Conservation (phyloP, 1,140 invertebrate genomes). For the Scaptomyza pallida region DNA sequence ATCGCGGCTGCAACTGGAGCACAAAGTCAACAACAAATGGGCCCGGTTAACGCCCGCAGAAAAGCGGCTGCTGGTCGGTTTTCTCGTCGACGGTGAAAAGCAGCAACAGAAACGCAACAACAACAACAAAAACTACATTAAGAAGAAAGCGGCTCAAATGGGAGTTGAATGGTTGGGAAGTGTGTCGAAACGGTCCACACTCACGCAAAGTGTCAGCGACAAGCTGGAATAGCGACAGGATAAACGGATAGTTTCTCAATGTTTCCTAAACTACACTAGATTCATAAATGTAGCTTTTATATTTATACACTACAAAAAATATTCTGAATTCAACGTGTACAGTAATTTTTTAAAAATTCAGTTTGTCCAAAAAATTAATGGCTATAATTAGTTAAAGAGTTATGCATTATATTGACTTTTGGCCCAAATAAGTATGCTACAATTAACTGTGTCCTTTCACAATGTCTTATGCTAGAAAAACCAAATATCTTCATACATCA, state of each 20-base stretch:
- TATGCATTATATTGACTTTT: too few relatives aligned
- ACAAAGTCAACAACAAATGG: constrained; percentile 76
- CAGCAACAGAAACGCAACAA: constrained; percentile 38
- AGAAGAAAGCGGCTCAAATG: not conserved
- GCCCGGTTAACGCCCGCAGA: constrained; percentile 74
- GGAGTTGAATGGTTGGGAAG: not conserved
- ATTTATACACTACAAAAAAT: too few relatives aligned
- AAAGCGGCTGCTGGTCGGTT: constrained; percentile 42
- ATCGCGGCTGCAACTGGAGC: constrained; percentile 67
- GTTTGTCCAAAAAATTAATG: too few relatives aligned
- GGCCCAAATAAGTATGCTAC: too few relatives aligned
- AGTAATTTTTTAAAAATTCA: too few relatives aligned
- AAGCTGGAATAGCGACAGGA: not conserved
- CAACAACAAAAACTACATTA: constrained; percentile 18
- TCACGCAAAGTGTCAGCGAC: constrained; percentile 25
- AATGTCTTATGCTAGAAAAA: too few relatives aligned
- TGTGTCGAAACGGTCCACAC: constrained; percentile 8
- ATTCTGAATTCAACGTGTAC: too few relatives aligned
- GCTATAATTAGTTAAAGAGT: too few relatives aligned
- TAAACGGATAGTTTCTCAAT: constrained; percentile 13
- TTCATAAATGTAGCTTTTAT: not conserved
- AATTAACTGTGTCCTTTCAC: too few relatives aligned
- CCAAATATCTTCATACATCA: too few relatives aligned
- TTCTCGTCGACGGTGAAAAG: constrained; percentile 11
- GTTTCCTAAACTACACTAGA: constrained; percentile 16